Conservation (phyloP, 1,140 invertebrate genomes). For the Rhynchophorus ferrugineus region DNA sequence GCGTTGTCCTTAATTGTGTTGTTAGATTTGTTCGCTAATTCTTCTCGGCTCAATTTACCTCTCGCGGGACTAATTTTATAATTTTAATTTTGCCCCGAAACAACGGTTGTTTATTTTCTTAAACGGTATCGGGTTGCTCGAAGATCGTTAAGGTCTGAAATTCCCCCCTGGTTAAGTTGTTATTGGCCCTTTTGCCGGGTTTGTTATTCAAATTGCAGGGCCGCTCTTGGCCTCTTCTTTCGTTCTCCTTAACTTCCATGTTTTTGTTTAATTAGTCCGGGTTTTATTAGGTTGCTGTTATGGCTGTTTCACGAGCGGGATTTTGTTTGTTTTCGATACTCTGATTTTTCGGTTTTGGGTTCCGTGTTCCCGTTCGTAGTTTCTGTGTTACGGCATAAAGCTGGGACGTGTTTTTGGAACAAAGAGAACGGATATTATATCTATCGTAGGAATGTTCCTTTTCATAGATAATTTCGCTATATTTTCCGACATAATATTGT, state of each 20-base stretch:
- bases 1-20: too few species aligned
- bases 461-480: too few species aligned
- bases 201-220: background rate
- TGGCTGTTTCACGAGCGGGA: background rate
- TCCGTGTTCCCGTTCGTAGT: too few species aligned
- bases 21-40: too few species aligned
- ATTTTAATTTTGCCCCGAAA: background rate
- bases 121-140: background rate
- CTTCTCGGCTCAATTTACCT: too few species aligned
- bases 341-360: too few species aligned
- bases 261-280: background rate
- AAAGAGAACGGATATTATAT: too few species aligned
- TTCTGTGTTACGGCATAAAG: too few species aligned
- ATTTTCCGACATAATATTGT: too few species aligned
- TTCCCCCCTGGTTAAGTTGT: background rate
- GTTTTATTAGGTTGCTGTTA: background rate
- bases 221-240: background rate
- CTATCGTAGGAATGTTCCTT: too few species aligned
- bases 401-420: too few species aligned
- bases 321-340: background rate
- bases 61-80: background rate
- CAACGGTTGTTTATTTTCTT: background rate
- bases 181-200: background rate
- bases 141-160: background rate
- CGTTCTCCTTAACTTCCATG: background rate